Evolutionary conservation across 2,797 vertebrate species (phyloP).

Genomic region (Onychomys arenicola): DNA sequence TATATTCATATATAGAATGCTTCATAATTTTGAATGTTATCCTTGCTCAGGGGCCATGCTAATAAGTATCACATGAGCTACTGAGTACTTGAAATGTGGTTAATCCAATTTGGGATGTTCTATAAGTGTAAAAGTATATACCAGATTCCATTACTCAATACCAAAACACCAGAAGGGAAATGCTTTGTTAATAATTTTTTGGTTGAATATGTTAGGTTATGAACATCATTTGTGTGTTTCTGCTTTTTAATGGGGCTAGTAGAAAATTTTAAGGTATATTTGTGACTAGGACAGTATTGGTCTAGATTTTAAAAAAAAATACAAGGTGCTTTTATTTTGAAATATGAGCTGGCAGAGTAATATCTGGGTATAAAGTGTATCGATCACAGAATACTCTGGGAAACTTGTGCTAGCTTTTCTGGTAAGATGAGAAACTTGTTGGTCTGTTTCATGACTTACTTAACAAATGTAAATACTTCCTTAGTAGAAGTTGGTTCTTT

Average conservation of each 20-base stretch:
- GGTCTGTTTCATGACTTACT: slow-evolving; percentile 52
- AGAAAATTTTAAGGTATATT: slow-evolving; percentile 56
- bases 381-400: slow-evolving; percentile 68
- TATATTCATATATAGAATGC: not conserved
- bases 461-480: slow-evolving; percentile 59
- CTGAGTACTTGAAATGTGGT: slow-evolving; percentile 53
- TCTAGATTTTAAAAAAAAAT: slow-evolving; percentile 49
- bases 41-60: not conserved
- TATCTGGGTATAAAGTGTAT: slow-evolving; percentile 43
- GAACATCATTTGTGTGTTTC: slow-evolving; percentile 53
- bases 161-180: slow-evolving; percentile 30
- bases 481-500: slow-evolving; percentile 64
- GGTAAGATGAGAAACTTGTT: slow-evolving; percentile 62
- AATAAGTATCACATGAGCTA: not conserved
- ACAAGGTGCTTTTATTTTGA: slow-evolving; percentile 63
- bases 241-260: slow-evolving; percentile 54
- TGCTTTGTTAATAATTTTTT: slow-evolving; percentile 37
- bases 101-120: slow-evolving; percentile 49
- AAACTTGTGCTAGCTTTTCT: slow-evolving; percentile 65
- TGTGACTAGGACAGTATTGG: slow-evolving; percentile 57
- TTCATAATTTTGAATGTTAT: not conserved
- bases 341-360: slow-evolving; percentile 54
- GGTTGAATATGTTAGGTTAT: slow-evolving; percentile 33
- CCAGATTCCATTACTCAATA: not conserved
- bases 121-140: slow-evolving; percentile 54